Evolutionary conservation across 2,888 invertebrate genomes (phyloP).

Genomic region (Protophormia terraenovae): DNA sequence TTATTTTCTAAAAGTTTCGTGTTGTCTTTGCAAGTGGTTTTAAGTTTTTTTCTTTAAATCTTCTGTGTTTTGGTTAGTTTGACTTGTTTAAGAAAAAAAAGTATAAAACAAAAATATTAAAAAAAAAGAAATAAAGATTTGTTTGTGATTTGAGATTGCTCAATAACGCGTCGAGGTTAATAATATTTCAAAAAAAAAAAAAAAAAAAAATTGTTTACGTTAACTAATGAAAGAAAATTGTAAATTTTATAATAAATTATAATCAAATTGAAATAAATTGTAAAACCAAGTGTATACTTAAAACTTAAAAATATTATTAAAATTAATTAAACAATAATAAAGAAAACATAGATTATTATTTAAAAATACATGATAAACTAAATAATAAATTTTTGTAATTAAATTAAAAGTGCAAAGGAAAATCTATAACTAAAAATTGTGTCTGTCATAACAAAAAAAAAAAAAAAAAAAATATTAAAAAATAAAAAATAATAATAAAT

Average conservation of each 20-base stretch:
- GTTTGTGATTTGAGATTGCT: conserved; percentile 63
- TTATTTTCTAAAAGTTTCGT: conserved; percentile 30
- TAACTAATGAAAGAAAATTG: conserved; percentile 17
- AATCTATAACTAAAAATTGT: no score
- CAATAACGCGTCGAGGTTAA: conserved; percentile 68
- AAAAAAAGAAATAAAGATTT: conserved; percentile 45
- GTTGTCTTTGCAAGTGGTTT: conserved; percentile 18
- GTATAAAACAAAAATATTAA: conserved; percentile 5
- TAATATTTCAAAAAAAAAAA: conserved; percentile 38
- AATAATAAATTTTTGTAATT: neutral
- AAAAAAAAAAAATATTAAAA: no score
- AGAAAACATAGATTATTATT: no score
- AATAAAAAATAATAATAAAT: no score
- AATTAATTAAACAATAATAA: neutral
- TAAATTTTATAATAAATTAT: neutral
- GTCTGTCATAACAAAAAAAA: no score
- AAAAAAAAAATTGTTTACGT: neutral
- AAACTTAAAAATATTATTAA: neutral
- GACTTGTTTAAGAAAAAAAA: conserved; percentile 51
- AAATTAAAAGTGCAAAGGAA: neutral
- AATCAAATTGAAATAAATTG: neutral
- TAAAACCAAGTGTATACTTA: neutral
- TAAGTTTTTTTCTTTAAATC: neutral
- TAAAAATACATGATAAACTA: no score
- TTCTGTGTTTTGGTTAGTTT: conserved; percentile 10